Percentiles rank a stretch among this genome's conserved stretches.
Evolutionary conservation across 2,113 vertebrate genomes (phyloP).

Genomic region (Tenebrosternarchus preto): DNA sequence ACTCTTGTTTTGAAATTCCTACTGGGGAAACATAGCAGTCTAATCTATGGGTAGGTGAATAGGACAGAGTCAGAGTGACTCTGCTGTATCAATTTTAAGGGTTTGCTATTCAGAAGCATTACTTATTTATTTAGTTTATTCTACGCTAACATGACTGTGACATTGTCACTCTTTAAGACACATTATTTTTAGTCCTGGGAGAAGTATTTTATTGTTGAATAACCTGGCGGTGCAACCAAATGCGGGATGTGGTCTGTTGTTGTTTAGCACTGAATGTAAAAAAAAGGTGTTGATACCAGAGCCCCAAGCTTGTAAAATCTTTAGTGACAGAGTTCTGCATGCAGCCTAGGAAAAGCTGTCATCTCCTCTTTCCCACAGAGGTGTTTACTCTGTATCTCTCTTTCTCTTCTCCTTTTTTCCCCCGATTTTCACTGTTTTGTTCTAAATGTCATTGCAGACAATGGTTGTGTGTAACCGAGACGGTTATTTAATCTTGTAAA

Average conservation of each 20-base stretch:
- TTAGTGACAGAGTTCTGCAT: not conserved
- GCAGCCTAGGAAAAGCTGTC: no score
- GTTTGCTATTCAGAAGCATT: not conserved
- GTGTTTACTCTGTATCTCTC: not conserved
- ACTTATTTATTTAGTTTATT: not conserved
- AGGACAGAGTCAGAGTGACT: no score
- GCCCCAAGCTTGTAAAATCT: not conserved
- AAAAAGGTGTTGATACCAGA: not conserved
- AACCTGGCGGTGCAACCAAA: not conserved
- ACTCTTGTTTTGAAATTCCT: no score
- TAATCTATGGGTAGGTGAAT: no score
- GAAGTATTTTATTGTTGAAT: not conserved
- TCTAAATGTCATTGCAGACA: not conserved
- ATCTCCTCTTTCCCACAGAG: not conserved
- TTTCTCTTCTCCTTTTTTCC: no score
- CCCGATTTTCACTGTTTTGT: not conserved
- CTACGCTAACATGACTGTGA: not conserved
- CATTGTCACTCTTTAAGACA: not conserved
- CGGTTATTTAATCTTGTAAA: not conserved
- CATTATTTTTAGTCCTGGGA: not conserved
- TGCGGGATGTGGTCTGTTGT: not conserved
- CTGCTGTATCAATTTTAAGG: not conserved
- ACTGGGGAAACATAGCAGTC: no score
- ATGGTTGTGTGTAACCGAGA: not conserved
- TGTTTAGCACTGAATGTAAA: not conserved